Conservation (phyloP, 2,888 invertebrate species). For the Torymus texanus region DNA sequence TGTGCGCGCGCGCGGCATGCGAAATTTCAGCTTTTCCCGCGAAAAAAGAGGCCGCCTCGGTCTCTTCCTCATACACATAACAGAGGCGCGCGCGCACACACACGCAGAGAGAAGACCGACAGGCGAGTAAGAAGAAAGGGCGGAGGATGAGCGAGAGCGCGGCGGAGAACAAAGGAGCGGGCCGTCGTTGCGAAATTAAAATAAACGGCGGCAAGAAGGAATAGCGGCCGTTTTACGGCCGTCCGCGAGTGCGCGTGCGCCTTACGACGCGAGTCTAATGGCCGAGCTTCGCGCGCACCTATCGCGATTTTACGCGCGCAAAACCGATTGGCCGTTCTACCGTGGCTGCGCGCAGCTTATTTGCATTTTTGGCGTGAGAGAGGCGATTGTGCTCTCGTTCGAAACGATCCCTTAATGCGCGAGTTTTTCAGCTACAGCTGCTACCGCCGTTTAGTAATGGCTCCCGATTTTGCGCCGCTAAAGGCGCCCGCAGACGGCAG, state of each 20-base stretch:
- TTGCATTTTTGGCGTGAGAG: constrained; percentile 43
- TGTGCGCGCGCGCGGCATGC: constrained; percentile 8
- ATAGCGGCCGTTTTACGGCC: constrained; percentile 55
- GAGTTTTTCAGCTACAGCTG: no score
- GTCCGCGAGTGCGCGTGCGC: no score
- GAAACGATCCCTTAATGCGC: no score
- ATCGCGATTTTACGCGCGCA: constrained; percentile 57
- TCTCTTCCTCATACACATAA: no score
- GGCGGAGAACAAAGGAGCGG: constrained; percentile 67
- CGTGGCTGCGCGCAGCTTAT: constrained; percentile 37
- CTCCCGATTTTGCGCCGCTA: no score
- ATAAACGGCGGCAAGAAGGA: constrained; percentile 71
- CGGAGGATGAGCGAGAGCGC: constrained; percentile 21
- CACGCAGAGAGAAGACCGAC: background rate
- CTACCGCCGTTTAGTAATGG: no score
- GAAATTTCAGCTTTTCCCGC: constrained; percentile 44
- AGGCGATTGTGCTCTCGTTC: background rate
- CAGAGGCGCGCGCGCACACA: no score
- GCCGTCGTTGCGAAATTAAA: constrained; percentile 70
- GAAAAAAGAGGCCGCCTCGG: constrained; percentile 16
- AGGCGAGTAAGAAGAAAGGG: background rate
- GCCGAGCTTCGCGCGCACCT: constrained; percentile 48
- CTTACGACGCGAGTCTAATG: constrained; percentile 25
- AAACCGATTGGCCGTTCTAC: constrained; percentile 52
- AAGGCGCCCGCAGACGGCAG: no score